Percentiles rank a stretch among this genome's conserved stretches.
These are phyloP conservation scores for Apis dorsata DNA, from an alignment of 1,140 invertebrate species.

Conservation along the genomic window DNA sequence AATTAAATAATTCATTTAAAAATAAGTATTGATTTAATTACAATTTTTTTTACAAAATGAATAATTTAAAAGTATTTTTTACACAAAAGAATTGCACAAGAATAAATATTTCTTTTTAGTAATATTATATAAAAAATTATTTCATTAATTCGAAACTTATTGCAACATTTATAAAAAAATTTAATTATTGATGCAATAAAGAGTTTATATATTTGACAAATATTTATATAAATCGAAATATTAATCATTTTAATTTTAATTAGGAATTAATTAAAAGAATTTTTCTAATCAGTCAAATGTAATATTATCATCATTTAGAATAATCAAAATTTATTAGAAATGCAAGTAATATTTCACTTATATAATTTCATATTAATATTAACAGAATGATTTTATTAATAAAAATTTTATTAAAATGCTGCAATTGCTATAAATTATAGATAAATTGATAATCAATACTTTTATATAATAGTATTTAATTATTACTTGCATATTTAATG, in stretches of 20 bases:
- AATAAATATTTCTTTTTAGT: constrained; percentile 21
- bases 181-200: constrained; percentile 2
- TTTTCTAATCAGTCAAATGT: background rate
- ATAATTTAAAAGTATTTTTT: constrained; percentile 30
- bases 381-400: constrained; percentile 4
- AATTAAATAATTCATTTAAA: constrained; percentile 47
- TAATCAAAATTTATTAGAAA: constrained; percentile 12
- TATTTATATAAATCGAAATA: constrained; percentile 6
- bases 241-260: background rate
- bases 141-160: constrained; percentile 4
- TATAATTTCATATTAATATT: constrained; percentile 4
- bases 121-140: constrained; percentile 5
- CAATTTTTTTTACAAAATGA: constrained; percentile 44
- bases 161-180: constrained; percentile 13
- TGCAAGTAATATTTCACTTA: constrained; percentile 7
- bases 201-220: background rate
- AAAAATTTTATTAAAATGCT: constrained; percentile 19
- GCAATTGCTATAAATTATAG: constrained; percentile 10
- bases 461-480: background rate
- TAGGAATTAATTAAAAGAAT: background rate
- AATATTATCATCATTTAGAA: background rate
- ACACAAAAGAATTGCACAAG: background rate
- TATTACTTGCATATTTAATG: background rate
- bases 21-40: constrained; percentile 32
- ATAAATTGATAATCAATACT: background rate